phyloP scores from a whole-genome alignment of 2,888 invertebrate genomes.

The Scaptomyza reducta region DNA sequence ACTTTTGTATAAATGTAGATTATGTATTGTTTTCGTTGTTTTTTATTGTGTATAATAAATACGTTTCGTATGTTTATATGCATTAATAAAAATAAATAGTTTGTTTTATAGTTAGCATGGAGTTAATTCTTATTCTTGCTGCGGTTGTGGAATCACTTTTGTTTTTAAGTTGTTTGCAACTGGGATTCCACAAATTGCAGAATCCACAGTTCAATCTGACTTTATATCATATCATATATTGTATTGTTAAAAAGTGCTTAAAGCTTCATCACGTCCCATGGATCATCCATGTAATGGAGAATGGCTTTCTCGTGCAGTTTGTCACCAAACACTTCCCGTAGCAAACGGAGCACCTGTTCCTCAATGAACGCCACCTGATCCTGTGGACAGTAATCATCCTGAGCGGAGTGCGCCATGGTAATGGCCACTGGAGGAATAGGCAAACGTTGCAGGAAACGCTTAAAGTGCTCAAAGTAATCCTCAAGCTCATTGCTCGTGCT shows the following conservation, averaged over 20 bases:
- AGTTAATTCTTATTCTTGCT: conserved; percentile 39
- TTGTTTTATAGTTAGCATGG: conserved; percentile 42
- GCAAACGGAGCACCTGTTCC: conserved; percentile 86
- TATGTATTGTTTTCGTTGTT: conserved; percentile 35
- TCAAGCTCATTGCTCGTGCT: conserved; percentile 89
- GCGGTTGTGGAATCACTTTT: conserved; percentile 57
- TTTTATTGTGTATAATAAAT: conserved; percentile 61
- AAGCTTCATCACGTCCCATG: conserved; percentile 83
- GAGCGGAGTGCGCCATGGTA: conserved; percentile 93
- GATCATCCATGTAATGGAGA: conserved; percentile 81
- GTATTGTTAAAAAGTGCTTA: conserved; percentile 47
- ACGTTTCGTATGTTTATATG: conserved; percentile 62
- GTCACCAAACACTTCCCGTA: conserved; percentile 84
- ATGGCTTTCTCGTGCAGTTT: conserved; percentile 81
- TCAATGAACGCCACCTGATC: conserved; percentile 93
- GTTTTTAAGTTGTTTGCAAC: conserved; percentile 16
- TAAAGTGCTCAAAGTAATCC: conserved; percentile 86
- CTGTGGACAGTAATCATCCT: conserved; percentile 94
- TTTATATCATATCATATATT: not conserved
- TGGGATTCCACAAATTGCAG: not conserved
- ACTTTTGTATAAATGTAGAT: conserved; percentile 44
- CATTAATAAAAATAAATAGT: conserved; percentile 46
- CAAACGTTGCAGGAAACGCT: conserved; percentile 86
- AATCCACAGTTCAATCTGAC: conserved; percentile 6
- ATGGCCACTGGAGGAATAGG: conserved; percentile 87